Base-by-base conservation (phyloP, 2,113 vertebrate species). In the Suricata suricatta region DNA sequence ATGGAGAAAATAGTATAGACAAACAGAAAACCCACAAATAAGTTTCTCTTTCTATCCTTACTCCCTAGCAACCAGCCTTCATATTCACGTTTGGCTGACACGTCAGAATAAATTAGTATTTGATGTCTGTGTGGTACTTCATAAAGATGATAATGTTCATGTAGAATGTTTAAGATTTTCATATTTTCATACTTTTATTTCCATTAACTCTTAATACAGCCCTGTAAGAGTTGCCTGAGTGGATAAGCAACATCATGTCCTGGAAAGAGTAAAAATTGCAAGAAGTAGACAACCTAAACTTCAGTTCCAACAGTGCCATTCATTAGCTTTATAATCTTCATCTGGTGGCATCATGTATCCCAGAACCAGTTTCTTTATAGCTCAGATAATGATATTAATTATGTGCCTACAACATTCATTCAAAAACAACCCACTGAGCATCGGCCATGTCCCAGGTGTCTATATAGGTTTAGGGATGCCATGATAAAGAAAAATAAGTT, bases 101-200 rank as follows among this genome's bases (percentile, higher is more conserved):
- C 11, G 31, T 69, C 29, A 80, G 14, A 85, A 80, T 52, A n/a
- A 82, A 8, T 77, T 93, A 69, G 3, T n/a, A 64, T 93, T 83
- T 93, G 92, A 90, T 63, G 25, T 29, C 9, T 81, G 0, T 6
- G 35, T 44, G 35, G 23, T 23, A 83, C 3, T 88, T 89, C 76
- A 44, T 86, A 85, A 95, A 88, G 29, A 71, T 80, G 93, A 95
- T 66, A 52, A 83, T 21, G 50, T 60, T 60, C 57, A 38, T 41
- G 1, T 9, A 72, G 5, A 89, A 66, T 23, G 9, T 14, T 88
- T 60, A 52, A 47, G 33, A 54, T 97, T 88, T 97, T 92, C 63
- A 29, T 74, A 47, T 54, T 92, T 95, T 83, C 17, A 81, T 14
- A 5, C 68, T 95, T 95, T 95, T 64, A 52, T 93, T 91, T 94